Percentiles rank a stretch among this genome's conserved stretches.
Conservation (phyloP, 2,113 vertebrate species). For the Ramphastos sulfuratus region DNA sequence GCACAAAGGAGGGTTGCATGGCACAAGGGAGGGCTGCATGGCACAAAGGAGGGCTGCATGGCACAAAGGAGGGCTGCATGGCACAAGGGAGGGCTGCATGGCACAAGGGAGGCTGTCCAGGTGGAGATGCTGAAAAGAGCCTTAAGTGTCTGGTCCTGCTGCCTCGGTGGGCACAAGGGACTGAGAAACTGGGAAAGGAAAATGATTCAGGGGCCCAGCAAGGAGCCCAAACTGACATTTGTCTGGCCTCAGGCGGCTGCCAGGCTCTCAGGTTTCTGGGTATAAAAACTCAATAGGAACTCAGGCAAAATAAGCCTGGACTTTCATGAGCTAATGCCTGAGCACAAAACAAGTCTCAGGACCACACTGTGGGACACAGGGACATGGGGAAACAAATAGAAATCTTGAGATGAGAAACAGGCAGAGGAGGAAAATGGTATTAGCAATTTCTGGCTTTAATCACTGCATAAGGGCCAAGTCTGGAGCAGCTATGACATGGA, state of each 20-base stretch:
- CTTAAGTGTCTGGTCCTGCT: background rate
- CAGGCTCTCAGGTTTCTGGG: background rate
- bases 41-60: too few species aligned
- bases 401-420: slow-evolving; percentile 10
- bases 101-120: background rate
- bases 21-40: too few species aligned
- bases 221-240: background rate
- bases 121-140: background rate
- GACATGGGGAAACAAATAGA: background rate
- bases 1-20: too few species aligned
- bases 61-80: too few species aligned
- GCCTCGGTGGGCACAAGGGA: background rate
- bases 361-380: background rate
- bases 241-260: background rate
- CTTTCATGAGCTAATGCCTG: background rate
- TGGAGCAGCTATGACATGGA: background rate
- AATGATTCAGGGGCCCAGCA: background rate
- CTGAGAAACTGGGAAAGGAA: background rate
- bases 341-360: background rate
- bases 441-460: slow-evolving; percentile 35
- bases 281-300: background rate
- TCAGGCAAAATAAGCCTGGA: background rate
- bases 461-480: background rate
- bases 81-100: background rate
- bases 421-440: slow-evolving; percentile 11